These are phyloP conservation scores for Bombus difficillimus DNA, from an alignment of 1,140 invertebrate species.

Conservation along the genomic window DNA sequence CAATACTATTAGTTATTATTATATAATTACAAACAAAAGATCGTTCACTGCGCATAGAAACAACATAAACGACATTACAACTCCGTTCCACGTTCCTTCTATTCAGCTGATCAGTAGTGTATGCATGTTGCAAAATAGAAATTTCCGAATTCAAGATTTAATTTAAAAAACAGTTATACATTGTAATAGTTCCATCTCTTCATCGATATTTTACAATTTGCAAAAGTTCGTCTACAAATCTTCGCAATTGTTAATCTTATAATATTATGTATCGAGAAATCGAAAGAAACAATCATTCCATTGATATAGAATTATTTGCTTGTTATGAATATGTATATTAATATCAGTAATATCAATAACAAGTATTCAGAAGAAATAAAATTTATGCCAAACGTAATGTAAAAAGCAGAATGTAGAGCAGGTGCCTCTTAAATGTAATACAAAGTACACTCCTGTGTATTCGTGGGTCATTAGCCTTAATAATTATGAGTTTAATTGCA, in stretches of 20 bases:
- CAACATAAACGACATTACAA: conserved; percentile 20
- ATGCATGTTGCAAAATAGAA: neutral
- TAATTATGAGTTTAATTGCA: conserved; percentile 36
- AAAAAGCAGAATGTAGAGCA: neutral
- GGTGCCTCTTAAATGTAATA: neutral
- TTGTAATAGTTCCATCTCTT: neutral
- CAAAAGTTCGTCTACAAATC: neutral
- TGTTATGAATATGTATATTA: neutral
- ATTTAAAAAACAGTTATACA: neutral
- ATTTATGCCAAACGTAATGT: neutral
- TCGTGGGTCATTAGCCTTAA: conserved; percentile 53
- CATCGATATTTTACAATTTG: neutral
- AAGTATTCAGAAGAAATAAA: neutral
- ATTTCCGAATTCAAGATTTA: neutral
- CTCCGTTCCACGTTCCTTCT: conserved; percentile 35
- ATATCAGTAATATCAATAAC: neutral
- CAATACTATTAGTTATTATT: neutral
- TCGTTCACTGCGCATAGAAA: conserved; percentile 27
- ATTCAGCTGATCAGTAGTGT: conserved; percentile 14
- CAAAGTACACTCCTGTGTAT: conserved; percentile 38
- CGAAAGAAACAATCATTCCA: neutral
- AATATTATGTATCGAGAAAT: neutral
- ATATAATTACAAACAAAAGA: neutral
- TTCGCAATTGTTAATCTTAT: neutral
- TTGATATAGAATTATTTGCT: neutral